Conservation (phyloP, 2,888 invertebrate genomes). For the Caenorhabditis zanzibari region DNA sequence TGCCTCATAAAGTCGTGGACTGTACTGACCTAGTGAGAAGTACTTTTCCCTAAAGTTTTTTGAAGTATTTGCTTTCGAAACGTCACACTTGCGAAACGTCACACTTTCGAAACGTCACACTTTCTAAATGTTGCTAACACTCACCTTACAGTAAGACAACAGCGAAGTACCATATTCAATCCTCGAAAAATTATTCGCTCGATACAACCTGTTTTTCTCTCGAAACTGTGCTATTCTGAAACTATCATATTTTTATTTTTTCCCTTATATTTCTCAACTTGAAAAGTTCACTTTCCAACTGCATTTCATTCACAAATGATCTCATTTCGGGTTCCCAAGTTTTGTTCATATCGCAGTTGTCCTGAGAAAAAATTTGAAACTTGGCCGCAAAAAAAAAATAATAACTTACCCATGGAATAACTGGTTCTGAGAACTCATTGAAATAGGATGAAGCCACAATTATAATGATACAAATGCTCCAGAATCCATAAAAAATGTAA, state of each 20-base stretch:
- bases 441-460: conserved; percentile 23
- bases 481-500: conserved; percentile 53
- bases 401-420: conserved; percentile 52
- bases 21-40: too few species aligned
- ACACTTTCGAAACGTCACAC: too few species aligned
- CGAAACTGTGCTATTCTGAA: conserved; percentile 53
- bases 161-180: conserved; percentile 56
- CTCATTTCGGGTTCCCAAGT: conserved; percentile 57
- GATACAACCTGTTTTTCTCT: conserved; percentile 53
- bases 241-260: background rate
- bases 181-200: conserved; percentile 51
- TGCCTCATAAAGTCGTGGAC: too few species aligned
- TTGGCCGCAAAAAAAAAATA: background rate
- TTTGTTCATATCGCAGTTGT: conserved; percentile 62
- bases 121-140: background rate
- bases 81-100: too few species aligned
- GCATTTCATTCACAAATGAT: conserved; percentile 51
- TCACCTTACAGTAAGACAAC: conserved; percentile 56
- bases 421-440: conserved; percentile 33
- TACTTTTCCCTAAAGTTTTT: too few species aligned
- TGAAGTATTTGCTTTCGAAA: too few species aligned
- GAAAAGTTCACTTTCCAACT: conserved; percentile 46
- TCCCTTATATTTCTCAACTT: conserved; percentile 36
- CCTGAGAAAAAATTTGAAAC: conserved; percentile 19
- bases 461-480: conserved; percentile 47